A percentile compares a stretch with the other conserved stretches of the same genome.
These are phyloP conservation scores for Contarinia nasturtii DNA, from an alignment of 1,140 invertebrate genomes.

Conservation along the genomic window DNA sequence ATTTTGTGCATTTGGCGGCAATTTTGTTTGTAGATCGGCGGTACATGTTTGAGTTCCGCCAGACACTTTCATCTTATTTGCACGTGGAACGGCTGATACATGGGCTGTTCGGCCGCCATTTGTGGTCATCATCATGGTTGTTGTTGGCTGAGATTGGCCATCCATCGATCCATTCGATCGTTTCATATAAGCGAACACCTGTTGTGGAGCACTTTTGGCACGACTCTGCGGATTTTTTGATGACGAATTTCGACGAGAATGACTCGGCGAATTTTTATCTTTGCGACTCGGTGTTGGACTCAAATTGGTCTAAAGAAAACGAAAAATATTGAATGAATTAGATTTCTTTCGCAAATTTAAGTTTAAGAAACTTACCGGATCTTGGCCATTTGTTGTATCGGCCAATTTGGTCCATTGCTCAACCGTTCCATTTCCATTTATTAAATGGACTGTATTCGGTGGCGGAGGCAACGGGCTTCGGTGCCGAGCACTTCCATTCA, in stretches of 20 bases:
- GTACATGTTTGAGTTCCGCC: conserved; percentile 75
- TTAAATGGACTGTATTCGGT: conserved; percentile 8
- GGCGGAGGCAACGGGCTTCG: neutral
- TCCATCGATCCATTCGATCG: conserved; percentile 37
- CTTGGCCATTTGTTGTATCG: conserved; percentile 15
- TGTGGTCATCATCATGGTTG: conserved; percentile 17
- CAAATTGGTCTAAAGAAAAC: neutral
- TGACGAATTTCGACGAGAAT: conserved; percentile 21
- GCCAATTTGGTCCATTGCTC: conserved; percentile 13
- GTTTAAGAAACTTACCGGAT: conserved; percentile 5
- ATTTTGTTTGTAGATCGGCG: conserved; percentile 46
- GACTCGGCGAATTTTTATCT: conserved; percentile 6
- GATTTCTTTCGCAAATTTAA: neutral
- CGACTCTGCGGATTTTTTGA: conserved; percentile 29
- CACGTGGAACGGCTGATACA: conserved; percentile 62
- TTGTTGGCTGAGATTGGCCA: conserved; percentile 30
- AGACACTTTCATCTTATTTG: conserved; percentile 68
- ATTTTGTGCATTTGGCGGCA: conserved; percentile 30
- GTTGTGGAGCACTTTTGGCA: conserved; percentile 48
- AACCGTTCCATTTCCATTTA: neutral
- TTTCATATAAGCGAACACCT: conserved; percentile 70
- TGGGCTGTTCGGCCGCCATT: conserved; percentile 47
- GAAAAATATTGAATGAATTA: neutral
- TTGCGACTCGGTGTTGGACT: conserved; percentile 5
- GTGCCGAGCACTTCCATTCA: conserved; percentile 4